Evolutionary conservation across 2,888 invertebrate genomes (phyloP).

Genomic region (Anarsia innoxiella): DNA sequence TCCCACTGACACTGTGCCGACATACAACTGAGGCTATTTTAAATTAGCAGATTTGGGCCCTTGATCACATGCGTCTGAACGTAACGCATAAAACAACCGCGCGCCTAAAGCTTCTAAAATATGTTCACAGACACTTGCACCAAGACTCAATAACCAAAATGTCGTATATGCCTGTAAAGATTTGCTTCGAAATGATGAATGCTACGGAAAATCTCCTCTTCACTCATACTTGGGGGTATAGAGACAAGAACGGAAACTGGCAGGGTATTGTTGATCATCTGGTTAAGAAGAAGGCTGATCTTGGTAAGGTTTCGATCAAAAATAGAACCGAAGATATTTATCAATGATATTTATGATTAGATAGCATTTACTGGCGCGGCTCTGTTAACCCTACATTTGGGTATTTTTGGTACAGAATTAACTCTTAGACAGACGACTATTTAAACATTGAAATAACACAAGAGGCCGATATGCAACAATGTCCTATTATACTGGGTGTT

Average conservation of each 20-base stretch:
- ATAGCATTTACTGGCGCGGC: background rate
- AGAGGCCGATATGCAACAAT: too few species aligned
- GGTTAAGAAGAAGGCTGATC: constrained; percentile 53
- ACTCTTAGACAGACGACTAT: too few species aligned
- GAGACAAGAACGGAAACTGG: constrained; percentile 59
- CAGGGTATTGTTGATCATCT: constrained; percentile 52
- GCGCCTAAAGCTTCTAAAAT: too few species aligned
- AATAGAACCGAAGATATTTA: background rate
- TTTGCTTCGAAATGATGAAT: constrained; percentile 64
- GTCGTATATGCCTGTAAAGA: constrained; percentile 51
- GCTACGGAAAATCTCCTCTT: constrained; percentile 46
- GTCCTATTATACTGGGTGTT: too few species aligned
- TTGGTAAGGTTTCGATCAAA: constrained; percentile 38
- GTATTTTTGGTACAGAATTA: too few species aligned
- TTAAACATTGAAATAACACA: too few species aligned
- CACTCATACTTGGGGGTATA: constrained; percentile 61
- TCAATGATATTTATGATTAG: background rate
- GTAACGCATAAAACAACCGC: too few species aligned
- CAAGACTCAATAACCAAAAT: constrained; percentile 64
- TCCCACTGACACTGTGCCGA: too few species aligned
- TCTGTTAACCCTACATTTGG: background rate
- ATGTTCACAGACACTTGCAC: constrained; percentile 43
- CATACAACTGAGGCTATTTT: too few species aligned
- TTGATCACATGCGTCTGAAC: too few species aligned
- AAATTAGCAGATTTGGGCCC: too few species aligned